phyloP scores from a whole-genome alignment of 2,797 vertebrate species.

The Siniperca obscura region DNA sequence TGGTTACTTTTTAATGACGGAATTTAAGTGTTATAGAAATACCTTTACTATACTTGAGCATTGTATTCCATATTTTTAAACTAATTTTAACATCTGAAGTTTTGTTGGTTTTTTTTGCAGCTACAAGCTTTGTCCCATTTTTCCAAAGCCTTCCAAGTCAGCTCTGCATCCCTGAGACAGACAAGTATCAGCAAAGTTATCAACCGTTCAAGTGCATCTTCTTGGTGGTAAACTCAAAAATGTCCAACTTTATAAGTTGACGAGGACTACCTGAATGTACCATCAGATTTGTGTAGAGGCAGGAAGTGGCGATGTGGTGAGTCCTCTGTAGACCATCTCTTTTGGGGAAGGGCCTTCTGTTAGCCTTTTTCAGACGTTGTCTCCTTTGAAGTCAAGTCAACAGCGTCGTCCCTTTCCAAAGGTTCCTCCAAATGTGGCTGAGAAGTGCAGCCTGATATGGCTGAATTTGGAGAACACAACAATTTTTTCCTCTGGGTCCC shows the following conservation, averaged over 20 bases:
- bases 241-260: neutral
- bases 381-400: neutral
- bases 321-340: neutral
- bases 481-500: no score
- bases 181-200: neutral
- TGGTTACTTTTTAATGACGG: neutral
- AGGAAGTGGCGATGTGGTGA: neutral
- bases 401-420: neutral
- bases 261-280: neutral
- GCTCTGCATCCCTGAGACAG: neutral
- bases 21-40: neutral
- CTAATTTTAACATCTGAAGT: no score
- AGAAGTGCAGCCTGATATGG: no score
- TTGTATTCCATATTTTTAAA: no score
- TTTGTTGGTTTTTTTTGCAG: no score
- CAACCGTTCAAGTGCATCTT: neutral
- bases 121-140: no score
- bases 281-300: neutral
- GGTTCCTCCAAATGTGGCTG: neutral
- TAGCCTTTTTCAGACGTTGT: neutral
- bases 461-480: no score
- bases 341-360: neutral
- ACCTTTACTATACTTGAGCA: neutral
- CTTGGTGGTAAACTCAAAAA: neutral
- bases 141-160: neutral